These are phyloP conservation scores for Druon quercuslanigerum DNA, from an alignment of 1,140 invertebrate species.

Conservation along the genomic window DNA sequence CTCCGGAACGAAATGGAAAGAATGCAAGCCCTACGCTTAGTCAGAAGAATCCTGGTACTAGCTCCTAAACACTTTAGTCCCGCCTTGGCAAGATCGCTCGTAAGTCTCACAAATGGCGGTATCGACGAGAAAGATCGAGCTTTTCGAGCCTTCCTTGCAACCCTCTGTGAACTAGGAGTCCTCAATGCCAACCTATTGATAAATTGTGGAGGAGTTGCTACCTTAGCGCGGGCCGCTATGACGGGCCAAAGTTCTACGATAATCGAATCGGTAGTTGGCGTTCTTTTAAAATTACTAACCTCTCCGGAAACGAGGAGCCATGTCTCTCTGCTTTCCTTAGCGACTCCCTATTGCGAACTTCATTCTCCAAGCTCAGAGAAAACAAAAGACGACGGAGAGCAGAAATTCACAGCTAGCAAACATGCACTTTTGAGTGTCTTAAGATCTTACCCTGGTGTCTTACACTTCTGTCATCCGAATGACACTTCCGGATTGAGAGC, in stretches of 20 bases:
- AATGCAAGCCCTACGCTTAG: constrained; percentile 90
- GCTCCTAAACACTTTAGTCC: constrained; percentile 81
- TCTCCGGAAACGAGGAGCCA: constrained; percentile 88
- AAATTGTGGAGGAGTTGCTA: constrained; percentile 86
- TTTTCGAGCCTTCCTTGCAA: constrained; percentile 87
- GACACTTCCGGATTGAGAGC: constrained; percentile 85
- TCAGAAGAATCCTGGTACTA: constrained; percentile 82
- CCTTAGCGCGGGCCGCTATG: constrained; percentile 87
- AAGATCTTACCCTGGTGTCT: constrained; percentile 91
- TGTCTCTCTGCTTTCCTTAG: constrained; percentile 87
- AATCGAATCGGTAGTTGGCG: constrained; percentile 90
- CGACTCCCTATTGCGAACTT: constrained; percentile 95
- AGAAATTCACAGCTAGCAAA: constrained; percentile 88
- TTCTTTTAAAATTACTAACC: constrained; percentile 91
- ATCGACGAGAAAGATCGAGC: constrained; percentile 87
- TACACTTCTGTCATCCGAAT: constrained; percentile 88
- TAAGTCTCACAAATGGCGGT: constrained; percentile 88
- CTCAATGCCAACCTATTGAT: constrained; percentile 89
- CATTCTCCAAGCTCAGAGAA: constrained; percentile 82
- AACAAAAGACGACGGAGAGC: constrained; percentile 85
- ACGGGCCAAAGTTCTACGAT: constrained; percentile 87
- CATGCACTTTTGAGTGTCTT: constrained; percentile 89
- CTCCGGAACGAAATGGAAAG: constrained; percentile 91
- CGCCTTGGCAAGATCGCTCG: constrained; percentile 83
- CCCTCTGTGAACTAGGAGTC: constrained; percentile 90